phyloP scores from a whole-genome alignment of 2,888 invertebrate species.

The Synanthedon formicaeformis region DNA sequence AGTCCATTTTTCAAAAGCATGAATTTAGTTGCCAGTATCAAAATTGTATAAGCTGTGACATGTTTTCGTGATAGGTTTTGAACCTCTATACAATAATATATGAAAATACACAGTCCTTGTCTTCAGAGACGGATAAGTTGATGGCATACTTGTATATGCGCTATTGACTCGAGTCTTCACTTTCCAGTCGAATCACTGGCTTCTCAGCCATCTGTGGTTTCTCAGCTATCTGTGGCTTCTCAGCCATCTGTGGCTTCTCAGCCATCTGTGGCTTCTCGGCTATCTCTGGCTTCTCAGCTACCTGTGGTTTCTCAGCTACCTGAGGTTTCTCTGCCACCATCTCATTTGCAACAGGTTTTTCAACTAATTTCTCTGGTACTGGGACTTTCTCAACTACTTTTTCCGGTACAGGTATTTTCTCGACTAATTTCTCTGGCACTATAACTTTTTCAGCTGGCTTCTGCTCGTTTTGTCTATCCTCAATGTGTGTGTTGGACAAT shows the following conservation, averaged over 20 bases:
- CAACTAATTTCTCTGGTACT: conserved; percentile 21
- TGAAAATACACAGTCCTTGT: conserved; percentile 55
- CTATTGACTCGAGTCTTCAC: conserved; percentile 55
- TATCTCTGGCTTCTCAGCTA: conserved; percentile 24
- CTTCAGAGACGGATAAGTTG: conserved; percentile 25
- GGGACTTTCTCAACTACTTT: conserved; percentile 16
- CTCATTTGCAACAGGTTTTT: not conserved
- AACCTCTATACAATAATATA: conserved; percentile 41
- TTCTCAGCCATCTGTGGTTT: conserved; percentile 6
- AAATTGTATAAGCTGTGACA: not conserved
- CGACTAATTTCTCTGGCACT: conserved; percentile 10
- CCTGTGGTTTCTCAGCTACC: conserved; percentile 16
- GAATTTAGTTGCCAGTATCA: not conserved
- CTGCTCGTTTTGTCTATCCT: conserved; percentile 11
- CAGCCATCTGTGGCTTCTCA: conserved; percentile 19
- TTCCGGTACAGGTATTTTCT: conserved; percentile 8
- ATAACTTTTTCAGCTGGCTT: conserved; percentile 15
- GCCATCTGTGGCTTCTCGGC: conserved; percentile 31
- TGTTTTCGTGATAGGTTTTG: not conserved
- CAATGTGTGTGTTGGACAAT: conserved; percentile 43
- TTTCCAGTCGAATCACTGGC: conserved; percentile 27
- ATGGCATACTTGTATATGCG: conserved; percentile 44
- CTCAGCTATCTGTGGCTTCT: conserved; percentile 3
- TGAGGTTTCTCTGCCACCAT: conserved; percentile 16
- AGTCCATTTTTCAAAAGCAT: too few relatives aligned